Evolutionary conservation across 35 echinoderm and acorn worm species (phyloP).

Genomic region (Acanthaster planci): DNA sequence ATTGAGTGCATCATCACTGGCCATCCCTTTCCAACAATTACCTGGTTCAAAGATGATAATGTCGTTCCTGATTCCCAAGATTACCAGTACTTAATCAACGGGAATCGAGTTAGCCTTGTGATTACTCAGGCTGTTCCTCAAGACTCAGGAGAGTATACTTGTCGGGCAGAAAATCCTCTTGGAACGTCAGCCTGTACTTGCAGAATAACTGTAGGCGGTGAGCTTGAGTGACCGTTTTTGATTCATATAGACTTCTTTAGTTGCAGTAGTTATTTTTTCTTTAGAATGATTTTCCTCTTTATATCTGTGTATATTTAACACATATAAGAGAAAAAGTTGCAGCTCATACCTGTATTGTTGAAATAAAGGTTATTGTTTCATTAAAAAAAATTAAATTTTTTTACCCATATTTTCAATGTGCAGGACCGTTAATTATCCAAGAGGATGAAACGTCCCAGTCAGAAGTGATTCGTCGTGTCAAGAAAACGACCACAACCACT

Average conservation of each 20-base stretch:
- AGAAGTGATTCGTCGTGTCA: conserved; percentile 66
- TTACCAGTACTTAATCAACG: conserved; percentile 90
- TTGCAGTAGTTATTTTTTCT: too few relatives aligned
- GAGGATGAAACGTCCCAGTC: conserved; percentile 13
- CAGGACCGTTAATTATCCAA: background rate
- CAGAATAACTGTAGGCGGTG: conserved; percentile 79
- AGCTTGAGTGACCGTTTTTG: too few relatives aligned
- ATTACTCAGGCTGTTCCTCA: conserved; percentile 77
- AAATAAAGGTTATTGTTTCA: too few relatives aligned
- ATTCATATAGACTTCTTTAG: too few relatives aligned
- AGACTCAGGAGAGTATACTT: conserved; percentile 96
- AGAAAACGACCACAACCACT: conserved; percentile 87
- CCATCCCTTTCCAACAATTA: conserved; percentile 78
- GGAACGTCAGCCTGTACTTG: conserved; percentile 86
- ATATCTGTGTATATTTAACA: too few relatives aligned
- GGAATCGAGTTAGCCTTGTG: conserved; percentile 75
- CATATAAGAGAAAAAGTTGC: too few relatives aligned
- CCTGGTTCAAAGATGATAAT: conserved; percentile 79
- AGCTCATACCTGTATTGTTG: too few relatives aligned
- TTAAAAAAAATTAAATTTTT: too few relatives aligned
- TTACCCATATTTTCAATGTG: too few relatives aligned
- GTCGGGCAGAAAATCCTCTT: conserved; percentile 81
- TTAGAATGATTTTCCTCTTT: too few relatives aligned
- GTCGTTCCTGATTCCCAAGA: conserved; percentile 82
- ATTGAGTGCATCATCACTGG: conserved; percentile 92